Evolutionary conservation across 2,797 vertebrate species (phyloP), one percentile per base, ranked within the genome.

Genomic region (Coccyzus lansbergi): DNA sequence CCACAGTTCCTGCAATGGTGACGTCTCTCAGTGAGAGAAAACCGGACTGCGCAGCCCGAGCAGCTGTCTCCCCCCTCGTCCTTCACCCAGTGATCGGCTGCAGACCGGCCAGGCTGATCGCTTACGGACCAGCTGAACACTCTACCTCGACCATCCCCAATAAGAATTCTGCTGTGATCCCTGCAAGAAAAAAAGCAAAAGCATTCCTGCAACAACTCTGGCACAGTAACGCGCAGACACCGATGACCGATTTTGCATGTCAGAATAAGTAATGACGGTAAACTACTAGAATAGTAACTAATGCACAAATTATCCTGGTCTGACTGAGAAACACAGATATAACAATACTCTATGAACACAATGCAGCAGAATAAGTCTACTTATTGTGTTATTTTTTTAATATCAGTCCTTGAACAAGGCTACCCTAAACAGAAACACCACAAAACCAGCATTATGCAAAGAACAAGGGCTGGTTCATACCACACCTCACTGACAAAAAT

Each of bases 121-220:
- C 99, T 99, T 64, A 99, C 99, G 0, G 99, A 99, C 99, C 99
- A 99, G 98, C 99, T 99, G 97, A 99, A 99, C 62, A 99, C 99
- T 7, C 99, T 97, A 36, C 99, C 99, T 16, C 99, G 98, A 5
- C 98, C 98, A 7, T 99, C 99, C 0, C 99, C 99, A 4, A 99
- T 98, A 51, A 99, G 98, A 95, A 99, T 99, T 96, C 99, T 98
- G 96, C 99, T 99, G 98, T 99, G 99, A 96, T 99, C 99, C 96
- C 99, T 99, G 96, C 18, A 69, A 82, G 71, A 81, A 90, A 44
- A 76, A 3, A 76, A 3, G 2, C 19, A 56, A 42, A 38, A 70
- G 21, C 36, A 7, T 36, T 83, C 25, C 31, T 44, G 44, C 34
- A 71, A 36, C 46, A 12, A 0, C 24, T 40, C 51, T 3, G 51